A percentile compares a stretch with the other conserved stretches of the same genome.
Conservation (phyloP, 2,113 vertebrate species). For the Pholis gunnellus region DNA sequence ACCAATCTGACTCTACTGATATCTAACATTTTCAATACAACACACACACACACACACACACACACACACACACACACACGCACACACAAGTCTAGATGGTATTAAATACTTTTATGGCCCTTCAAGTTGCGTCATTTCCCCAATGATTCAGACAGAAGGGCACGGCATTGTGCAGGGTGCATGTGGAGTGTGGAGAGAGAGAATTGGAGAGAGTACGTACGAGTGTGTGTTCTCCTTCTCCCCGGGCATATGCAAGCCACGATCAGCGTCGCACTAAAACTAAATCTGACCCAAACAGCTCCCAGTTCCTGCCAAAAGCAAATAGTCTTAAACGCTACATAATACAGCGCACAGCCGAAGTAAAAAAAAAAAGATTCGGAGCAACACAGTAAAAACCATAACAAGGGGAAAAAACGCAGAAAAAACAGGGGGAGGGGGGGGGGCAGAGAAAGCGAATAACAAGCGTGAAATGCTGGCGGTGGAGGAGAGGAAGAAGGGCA, state of each 20-base stretch:
- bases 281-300: constrained; percentile 46
- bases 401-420: constrained; percentile 8
- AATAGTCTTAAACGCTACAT: constrained; percentile 51
- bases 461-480: constrained; percentile 34
- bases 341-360: constrained; percentile 33
- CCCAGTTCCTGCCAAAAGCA: constrained; percentile 52
- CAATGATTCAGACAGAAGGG: constrained; percentile 12
- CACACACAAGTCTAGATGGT: background rate
- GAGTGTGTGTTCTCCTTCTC: background rate
- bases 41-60: background rate
- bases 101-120: constrained; percentile 6
- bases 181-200: background rate
- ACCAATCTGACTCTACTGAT: background rate
- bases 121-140: constrained; percentile 35
- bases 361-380: background rate
- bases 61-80: background rate
- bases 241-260: constrained; percentile 16
- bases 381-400: constrained; percentile 22
- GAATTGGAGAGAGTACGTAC: background rate
- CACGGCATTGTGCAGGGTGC: background rate
- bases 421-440: background rate
- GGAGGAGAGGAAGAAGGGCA: constrained; percentile 19
- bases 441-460: constrained; percentile 27
- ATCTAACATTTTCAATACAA: background rate
- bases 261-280: constrained; percentile 38